Conservation (phyloP, 2,888 invertebrate species). For the Panzeria rudis region DNA sequence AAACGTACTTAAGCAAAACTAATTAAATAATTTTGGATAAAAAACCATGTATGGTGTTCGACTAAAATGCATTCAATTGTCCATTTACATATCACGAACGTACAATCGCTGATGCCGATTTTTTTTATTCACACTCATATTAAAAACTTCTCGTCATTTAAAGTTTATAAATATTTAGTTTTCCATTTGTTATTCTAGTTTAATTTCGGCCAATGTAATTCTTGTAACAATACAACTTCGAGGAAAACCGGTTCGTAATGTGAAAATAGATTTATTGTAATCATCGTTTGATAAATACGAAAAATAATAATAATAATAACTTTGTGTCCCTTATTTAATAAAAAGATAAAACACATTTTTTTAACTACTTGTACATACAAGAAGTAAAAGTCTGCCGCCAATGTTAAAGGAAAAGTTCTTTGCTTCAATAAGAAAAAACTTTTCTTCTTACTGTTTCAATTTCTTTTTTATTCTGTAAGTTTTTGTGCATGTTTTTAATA, state of each 20-base stretch:
- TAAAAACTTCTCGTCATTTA: no score
- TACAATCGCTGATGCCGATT: no score
- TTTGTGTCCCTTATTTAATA: neutral
- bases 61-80: no score
- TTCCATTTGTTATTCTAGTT: no score
- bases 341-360: neutral
- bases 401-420: slow-evolving; percentile 33
- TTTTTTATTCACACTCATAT: no score
- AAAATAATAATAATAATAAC: neutral
- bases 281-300: neutral
- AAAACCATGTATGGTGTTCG: no score
- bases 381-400: neutral
- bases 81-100: no score
- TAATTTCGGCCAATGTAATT: no score
- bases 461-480: slow-evolving; percentile 19
- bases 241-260: neutral
- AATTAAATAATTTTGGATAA: no score
- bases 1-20: no score
- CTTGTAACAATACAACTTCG: neutral
- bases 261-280: neutral
- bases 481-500: slow-evolving; percentile 49
- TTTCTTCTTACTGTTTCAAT: slow-evolving; percentile 47
- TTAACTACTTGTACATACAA: neutral
- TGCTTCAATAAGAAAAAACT: slow-evolving; percentile 23
- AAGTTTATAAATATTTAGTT: no score